These are phyloP conservation scores for Pseudonaja textilis DNA, from an alignment of 2,113 vertebrate genomes.

Conservation along the genomic window DNA sequence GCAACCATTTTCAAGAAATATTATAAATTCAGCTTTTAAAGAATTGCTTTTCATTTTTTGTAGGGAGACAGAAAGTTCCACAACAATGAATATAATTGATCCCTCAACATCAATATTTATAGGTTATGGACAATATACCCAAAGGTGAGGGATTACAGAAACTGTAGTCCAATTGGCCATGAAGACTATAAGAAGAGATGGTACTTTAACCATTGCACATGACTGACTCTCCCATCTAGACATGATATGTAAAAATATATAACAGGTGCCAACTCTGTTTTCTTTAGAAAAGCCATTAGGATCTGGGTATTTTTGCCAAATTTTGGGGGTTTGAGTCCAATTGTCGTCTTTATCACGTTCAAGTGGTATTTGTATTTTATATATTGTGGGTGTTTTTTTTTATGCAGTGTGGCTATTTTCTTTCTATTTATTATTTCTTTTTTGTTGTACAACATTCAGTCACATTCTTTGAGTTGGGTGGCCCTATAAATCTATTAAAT, in stretches of 20 bases:
- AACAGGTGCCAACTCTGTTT: not conserved
- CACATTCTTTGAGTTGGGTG: not conserved
- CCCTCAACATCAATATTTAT: not conserved
- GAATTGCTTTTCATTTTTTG: constrained; percentile 10
- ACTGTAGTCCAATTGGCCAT: not conserved
- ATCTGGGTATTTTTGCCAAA: not conserved
- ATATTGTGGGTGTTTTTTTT: not conserved
- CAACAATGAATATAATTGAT: not conserved
- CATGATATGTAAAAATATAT: not conserved
- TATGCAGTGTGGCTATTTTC: not conserved
- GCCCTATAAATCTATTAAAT: not conserved
- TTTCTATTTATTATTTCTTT: not conserved
- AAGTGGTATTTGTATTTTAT: not conserved
- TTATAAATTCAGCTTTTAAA: not conserved
- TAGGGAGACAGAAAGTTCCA: not conserved
- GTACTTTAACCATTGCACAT: not conserved
- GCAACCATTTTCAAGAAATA: constrained; percentile 3
- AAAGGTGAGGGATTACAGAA: no score
- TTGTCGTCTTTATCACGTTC: not conserved
- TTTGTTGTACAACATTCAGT: not conserved
- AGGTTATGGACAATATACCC: no score
- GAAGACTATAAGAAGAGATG: not conserved
- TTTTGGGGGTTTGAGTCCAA: not conserved
- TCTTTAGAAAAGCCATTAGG: not conserved
- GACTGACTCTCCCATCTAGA: not conserved